phyloP scores from a whole-genome alignment of 2,888 invertebrate genomes.

The Chymomyza caudatula region DNA sequence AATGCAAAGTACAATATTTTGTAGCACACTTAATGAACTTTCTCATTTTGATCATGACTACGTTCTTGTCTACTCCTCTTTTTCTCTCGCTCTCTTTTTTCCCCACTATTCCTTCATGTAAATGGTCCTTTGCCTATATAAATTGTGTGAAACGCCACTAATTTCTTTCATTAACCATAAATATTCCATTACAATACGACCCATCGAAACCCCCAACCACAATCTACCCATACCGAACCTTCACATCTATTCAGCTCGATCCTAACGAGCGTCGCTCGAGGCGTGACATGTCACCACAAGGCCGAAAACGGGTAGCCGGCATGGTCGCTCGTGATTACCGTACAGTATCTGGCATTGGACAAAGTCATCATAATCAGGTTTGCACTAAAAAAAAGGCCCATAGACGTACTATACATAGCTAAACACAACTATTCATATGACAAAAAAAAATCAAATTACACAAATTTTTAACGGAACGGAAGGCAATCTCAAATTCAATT shows the following conservation, averaged over 20 bases:
- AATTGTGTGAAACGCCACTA: conserved; percentile 8
- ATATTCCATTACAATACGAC: neutral
- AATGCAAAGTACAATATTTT: neutral
- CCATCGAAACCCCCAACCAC: conserved; percentile 14
- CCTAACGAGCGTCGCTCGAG: conserved; percentile 86
- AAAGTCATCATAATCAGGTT: conserved; percentile 79
- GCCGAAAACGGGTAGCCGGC: conserved; percentile 84
- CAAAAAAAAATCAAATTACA: conserved; percentile 5
- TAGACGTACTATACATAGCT: conserved; percentile 32
- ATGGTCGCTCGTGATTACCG: conserved; percentile 82
- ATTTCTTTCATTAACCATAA: conserved; percentile 2
- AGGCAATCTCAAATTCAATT: too few relatives aligned
- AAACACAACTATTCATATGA: conserved; percentile 42
- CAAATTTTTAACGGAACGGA: neutral
- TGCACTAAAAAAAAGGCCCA: conserved; percentile 47
- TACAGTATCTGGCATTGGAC: conserved; percentile 79
- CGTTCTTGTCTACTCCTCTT: conserved; percentile 52
- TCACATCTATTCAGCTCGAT: conserved; percentile 78
- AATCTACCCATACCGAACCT: conserved; percentile 15
- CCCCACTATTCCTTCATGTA: conserved; percentile 1
- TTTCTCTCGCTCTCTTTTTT: conserved; percentile 35
- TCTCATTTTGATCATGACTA: conserved; percentile 55
- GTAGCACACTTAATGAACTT: conserved; percentile 23
- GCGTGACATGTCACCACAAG: conserved; percentile 90
- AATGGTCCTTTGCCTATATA: neutral